A percentile compares a stretch with the other conserved stretches of the same genome.
phyloP scores from a whole-genome alignment of 2,113 vertebrate species.

The Anseranas semipalmata region DNA sequence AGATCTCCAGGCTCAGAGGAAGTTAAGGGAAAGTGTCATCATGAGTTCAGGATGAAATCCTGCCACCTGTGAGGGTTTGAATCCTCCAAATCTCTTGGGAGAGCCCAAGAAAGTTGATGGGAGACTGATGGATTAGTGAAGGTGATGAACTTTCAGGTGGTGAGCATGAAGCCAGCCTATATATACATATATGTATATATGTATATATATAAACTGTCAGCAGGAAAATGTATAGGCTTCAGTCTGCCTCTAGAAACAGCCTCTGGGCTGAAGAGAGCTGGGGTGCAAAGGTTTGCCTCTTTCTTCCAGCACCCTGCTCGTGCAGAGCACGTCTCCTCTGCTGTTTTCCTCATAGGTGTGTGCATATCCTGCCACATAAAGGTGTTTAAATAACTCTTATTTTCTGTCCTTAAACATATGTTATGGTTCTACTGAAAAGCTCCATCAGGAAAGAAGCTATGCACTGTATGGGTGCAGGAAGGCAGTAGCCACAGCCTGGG shows the following conservation, averaged over 20 bases:
- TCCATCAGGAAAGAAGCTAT: neutral
- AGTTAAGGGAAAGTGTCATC: neutral
- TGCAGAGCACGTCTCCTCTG: neutral
- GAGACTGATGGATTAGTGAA: neutral
- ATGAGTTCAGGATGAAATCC: neutral
- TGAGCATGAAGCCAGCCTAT: neutral
- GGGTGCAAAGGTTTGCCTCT: neutral
- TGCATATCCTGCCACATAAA: neutral
- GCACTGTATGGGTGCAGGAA: too few species aligned
- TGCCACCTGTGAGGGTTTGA: neutral
- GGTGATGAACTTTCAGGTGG: neutral
- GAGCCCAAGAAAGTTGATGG: neutral
- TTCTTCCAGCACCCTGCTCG: neutral
- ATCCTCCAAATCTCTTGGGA: neutral
- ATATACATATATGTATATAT: rapidly evolving
- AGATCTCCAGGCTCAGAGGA: neutral
- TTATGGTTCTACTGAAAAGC: neutral
- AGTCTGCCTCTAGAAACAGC: neutral
- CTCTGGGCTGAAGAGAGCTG: neutral
- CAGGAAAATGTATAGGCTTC: neutral
- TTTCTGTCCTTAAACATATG: neutral
- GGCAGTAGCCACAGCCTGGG: neutral
- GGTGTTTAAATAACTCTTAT: neutral
- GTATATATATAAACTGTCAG: neutral
- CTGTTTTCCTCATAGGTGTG: neutral